Evolutionary conservation across 2,113 vertebrate genomes (phyloP), one percentile per base, ranked within the genome.

Genomic region (Myotis lucifugus): DNA sequence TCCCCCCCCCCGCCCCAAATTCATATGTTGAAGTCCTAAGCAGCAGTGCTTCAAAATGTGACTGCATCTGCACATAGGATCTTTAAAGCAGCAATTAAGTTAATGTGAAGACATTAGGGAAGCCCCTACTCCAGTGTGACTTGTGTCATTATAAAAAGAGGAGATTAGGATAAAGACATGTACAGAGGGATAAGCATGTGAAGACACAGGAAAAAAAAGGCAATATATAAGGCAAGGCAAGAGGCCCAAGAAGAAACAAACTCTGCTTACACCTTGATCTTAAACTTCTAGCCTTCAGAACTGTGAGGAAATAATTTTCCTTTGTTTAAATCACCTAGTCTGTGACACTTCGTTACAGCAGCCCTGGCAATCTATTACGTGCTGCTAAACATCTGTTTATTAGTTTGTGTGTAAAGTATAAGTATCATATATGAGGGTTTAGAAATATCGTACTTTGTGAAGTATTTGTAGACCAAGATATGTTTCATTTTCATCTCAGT

Each of bases 401-500:
- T n/a, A 21, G 37, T 13, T 89, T 89, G 19, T 78, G 17, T 42
- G 56, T 32, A 84, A 25, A 96, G 19, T 25, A 78, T 34, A 93
- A 59, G 1, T 78, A 52, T 48, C 27, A 91, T 84, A 88, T 79
- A 56, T 83, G 5, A 48, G 15, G 8, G 25, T 48, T 29, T 90
- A 37, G 21, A 92, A 59, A 64, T 66, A 85, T 1, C 92, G 59
- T 92, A 89, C 9, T 81, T 64, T 74, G 25, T 85, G 48, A 91
- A 61, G 7, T 74, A 6, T 46, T 88, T 96, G 29, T 50, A 88
- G 93, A 74, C 6, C 37, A 48, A 29, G 19, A 32, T 25, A 18
- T 8, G 88, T 94, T 81, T 82, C 52, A 78, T 73, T 95, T 25
- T 82, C 14, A 52, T 85, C 82, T 90, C 54, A 59, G 2, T 79